These are phyloP conservation scores for Trichoplusia ni DNA, from an alignment of 1,140 invertebrate species.

Conservation along the genomic window DNA sequence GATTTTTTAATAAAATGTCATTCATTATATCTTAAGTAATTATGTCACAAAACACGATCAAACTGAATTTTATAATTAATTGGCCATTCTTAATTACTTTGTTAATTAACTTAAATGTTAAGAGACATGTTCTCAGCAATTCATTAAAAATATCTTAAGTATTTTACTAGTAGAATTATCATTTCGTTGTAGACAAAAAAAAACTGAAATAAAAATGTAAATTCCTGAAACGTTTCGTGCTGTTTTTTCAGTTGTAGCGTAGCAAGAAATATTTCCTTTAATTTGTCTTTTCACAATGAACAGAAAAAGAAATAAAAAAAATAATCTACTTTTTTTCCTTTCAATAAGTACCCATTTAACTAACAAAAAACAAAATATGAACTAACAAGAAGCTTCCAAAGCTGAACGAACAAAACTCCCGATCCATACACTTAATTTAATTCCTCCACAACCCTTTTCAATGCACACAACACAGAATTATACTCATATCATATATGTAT, in stretches of 20 bases:
- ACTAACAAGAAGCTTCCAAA: too few species aligned
- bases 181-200: too few species aligned
- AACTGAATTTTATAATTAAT: not conserved
- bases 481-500: constrained; percentile 18
- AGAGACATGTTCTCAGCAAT: not conserved
- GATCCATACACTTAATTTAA: too few species aligned
- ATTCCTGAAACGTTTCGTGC: too few species aligned
- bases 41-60: not conserved
- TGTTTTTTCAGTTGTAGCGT: too few species aligned
- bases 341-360: too few species aligned
- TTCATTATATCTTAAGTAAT: not conserved
- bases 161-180: too few species aligned
- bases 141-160: too few species aligned
- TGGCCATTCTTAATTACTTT: not conserved
- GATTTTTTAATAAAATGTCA: too few species aligned
- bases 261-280: not conserved
- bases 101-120: not conserved
- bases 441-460: not conserved
- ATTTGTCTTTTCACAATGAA: not conserved
- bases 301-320: not conserved
- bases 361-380: too few species aligned
- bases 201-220: too few species aligned
- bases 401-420: too few species aligned
- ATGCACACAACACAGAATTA: constrained; percentile 30
- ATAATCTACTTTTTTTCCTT: not conserved